A percentile compares a stretch with the other conserved stretches of the same genome.
phyloP scores from a whole-genome alignment of 2,888 invertebrate species.

The Loripinus fragilis region DNA sequence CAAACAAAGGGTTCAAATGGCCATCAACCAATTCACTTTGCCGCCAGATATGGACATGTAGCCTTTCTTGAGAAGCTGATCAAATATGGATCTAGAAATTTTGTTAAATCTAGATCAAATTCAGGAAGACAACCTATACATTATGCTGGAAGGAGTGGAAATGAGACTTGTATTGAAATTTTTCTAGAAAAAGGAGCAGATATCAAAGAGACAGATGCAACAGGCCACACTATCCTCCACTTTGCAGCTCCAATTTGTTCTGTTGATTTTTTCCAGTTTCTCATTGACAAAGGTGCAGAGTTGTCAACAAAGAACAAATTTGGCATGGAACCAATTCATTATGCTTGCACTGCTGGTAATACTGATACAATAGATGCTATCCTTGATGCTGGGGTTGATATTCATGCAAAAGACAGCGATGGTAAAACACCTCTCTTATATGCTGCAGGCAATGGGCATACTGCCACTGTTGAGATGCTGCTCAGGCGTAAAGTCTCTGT shows the following conservation, averaged over 20 bases:
- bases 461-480: not conserved
- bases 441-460: constrained; percentile 9
- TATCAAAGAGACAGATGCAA: not conserved
- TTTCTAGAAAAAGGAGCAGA: constrained; percentile 5
- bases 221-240: not conserved
- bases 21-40: not conserved
- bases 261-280: not conserved
- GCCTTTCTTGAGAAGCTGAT: not conserved
- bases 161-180: not conserved
- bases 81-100: not conserved
- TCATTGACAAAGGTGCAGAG: not conserved
- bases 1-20: not conserved
- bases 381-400: constrained; percentile 8
- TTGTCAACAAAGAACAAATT: not conserved
- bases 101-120: not conserved
- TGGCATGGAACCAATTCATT: constrained; percentile 12
- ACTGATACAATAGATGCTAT: not conserved
- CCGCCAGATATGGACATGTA: not conserved
- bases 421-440: constrained; percentile 4
- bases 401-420: not conserved
- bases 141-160: constrained; percentile 11
- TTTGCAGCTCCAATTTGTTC: constrained; percentile 4
- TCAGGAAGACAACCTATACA: not conserved
- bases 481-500: not conserved
- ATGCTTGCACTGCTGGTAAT: not conserved